Conservation (phyloP, 2,888 invertebrate genomes). For the Cylloceria caligata region DNA sequence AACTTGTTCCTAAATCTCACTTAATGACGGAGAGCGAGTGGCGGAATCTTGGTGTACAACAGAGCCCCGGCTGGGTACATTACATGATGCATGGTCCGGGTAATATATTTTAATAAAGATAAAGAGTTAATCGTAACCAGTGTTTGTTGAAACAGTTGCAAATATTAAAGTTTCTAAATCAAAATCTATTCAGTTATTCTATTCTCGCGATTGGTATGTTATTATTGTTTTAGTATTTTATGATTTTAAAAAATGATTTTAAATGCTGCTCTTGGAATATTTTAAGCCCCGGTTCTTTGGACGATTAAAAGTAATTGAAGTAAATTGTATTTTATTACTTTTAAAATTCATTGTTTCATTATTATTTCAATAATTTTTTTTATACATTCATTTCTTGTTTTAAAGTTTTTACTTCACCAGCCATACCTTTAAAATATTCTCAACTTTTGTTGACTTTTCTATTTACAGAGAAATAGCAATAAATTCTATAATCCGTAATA, state of each 20-base stretch:
- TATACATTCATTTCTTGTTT: neutral
- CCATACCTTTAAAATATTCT: no score
- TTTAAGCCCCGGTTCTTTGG: neutral
- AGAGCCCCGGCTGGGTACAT: conserved; percentile 96
- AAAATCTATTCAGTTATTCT: no score
- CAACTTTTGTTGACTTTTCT: no score
- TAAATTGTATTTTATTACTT: neutral
- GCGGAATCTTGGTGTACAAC: conserved; percentile 97
- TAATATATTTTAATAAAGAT: conserved; percentile 71
- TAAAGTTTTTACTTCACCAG: no score
- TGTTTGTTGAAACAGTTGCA: no score
- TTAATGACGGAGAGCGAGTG: conserved; percentile 98
- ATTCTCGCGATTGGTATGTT: no score
- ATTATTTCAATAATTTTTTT: neutral
- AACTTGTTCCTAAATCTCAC: conserved; percentile 94
- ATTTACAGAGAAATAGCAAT: no score
- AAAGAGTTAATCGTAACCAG: neutral
- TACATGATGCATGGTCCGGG: conserved; percentile 96
- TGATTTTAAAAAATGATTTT: neutral
- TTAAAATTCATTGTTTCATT: neutral
- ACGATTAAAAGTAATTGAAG: no score
- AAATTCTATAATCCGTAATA: no score
- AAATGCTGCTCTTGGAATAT: neutral
- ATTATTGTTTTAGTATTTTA: neutral
- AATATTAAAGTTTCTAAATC: no score